These are phyloP conservation scores for Phenganax marumi DNA, from an alignment of 92 coral and sea anemone species.

Conservation along the genomic window DNA sequence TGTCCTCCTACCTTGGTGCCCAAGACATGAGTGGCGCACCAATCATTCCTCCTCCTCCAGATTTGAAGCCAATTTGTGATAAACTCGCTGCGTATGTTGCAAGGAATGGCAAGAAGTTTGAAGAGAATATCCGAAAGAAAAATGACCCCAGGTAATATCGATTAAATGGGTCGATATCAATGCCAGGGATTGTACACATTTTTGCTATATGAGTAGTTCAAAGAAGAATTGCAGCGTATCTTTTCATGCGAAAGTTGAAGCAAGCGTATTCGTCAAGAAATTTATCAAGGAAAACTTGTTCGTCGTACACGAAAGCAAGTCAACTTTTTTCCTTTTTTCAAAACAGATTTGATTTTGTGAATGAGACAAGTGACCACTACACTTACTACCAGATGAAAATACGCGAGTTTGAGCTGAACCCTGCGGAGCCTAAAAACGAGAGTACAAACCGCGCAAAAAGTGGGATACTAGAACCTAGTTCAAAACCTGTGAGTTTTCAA, in stretches of 20 bases:
- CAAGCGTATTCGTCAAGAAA: not conserved
- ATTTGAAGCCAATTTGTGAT: conserved; percentile 89
- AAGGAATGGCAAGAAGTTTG: conserved; percentile 90
- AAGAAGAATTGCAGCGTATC: no score
- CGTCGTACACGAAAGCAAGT: not conserved
- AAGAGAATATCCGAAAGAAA: conserved; percentile 79
- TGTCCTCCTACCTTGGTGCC: conserved; percentile 1
- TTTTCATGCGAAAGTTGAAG: no score
- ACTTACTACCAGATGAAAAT: conserved; percentile 71
- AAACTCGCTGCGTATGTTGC: conserved; percentile 92
- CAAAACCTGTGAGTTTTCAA: conserved; percentile 89
- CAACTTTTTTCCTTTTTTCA: not conserved
- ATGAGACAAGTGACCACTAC: conserved; percentile 88
- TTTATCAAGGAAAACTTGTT: not conserved
- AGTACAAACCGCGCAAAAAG: conserved; percentile 24
- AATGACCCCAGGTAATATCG: conserved; percentile 61
- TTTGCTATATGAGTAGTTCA: no score
- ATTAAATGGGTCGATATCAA: not conserved
- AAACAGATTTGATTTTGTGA: conserved; percentile 74
- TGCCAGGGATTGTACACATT: no score
- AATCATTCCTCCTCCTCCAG: conserved; percentile 98
- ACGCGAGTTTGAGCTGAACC: conserved; percentile 28
- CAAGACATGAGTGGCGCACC: conserved; percentile 29
- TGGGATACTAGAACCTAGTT: conserved; percentile 40
- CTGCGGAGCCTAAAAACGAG: not conserved